These are phyloP conservation scores for Etheostoma perlongum DNA, from an alignment of 2,797 vertebrate genomes.

Conservation along the genomic window DNA sequence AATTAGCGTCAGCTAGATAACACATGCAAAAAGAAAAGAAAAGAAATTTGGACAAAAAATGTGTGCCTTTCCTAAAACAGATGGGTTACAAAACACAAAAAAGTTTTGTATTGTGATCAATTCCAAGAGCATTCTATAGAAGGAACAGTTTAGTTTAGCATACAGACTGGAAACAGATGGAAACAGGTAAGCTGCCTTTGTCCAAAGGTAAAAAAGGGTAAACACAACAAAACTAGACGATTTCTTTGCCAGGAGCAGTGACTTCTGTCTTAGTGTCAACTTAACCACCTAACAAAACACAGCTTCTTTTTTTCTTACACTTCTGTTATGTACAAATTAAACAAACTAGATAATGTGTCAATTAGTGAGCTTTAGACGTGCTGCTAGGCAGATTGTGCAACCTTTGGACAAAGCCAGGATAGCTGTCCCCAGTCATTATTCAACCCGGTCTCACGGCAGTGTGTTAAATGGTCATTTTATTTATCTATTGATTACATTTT, in stretches of 20 bases:
- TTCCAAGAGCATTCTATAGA: neutral
- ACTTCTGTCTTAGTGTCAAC: neutral
- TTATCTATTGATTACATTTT: too few species aligned
- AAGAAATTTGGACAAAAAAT: neutral
- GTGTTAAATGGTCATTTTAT: too few species aligned
- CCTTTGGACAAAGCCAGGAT: too few species aligned
- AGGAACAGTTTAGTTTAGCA: neutral
- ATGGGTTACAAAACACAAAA: neutral
- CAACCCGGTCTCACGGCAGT: too few species aligned
- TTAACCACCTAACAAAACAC: neutral
- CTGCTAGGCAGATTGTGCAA: too few species aligned
- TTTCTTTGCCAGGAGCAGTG: neutral
- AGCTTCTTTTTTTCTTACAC: neutral
- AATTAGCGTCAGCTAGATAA: slow-evolving; percentile 23
- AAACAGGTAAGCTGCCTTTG: neutral
- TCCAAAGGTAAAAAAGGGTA: neutral
- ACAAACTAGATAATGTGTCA: neutral
- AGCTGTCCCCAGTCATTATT: neutral
- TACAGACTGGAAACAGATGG: neutral
- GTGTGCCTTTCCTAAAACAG: neutral
- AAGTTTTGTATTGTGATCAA: neutral
- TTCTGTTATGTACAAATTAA: neutral
- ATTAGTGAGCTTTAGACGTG: neutral
- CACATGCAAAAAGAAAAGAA: neutral
- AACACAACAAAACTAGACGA: neutral